These are phyloP conservation scores for Stegastes partitus DNA, from an alignment of 2,113 vertebrate genomes.

Conservation along the genomic window DNA sequence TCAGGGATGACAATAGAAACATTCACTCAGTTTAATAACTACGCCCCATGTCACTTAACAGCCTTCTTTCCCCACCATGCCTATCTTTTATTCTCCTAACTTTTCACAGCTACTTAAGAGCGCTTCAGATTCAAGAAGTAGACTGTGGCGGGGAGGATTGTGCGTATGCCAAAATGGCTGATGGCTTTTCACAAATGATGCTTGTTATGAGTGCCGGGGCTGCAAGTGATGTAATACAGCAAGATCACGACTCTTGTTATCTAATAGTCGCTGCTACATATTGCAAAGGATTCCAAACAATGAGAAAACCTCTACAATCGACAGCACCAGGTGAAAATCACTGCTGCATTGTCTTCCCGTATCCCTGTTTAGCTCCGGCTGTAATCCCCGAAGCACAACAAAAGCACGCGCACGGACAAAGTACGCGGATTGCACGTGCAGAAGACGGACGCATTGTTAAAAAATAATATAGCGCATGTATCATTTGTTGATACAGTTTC, in stretches of 20 bases:
- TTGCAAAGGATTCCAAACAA: not conserved
- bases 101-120: slow-evolving; percentile 22
- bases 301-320: not conserved
- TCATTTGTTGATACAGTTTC: not conserved
- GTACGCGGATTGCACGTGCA: not conserved
- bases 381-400: slow-evolving; percentile 11
- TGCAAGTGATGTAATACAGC: slow-evolving; percentile 12
- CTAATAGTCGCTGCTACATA: slow-evolving; percentile 6
- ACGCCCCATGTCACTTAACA: slow-evolving; percentile 6
- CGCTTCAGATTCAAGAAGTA: slow-evolving; percentile 23
- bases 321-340: too few species aligned
- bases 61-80: slow-evolving; percentile 7
- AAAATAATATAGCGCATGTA: not conserved
- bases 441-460: not conserved
- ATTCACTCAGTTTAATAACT: slow-evolving; percentile 50
- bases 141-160: not conserved
- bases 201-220: slow-evolving; percentile 9
- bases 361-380: not conserved
- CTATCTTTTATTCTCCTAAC: not conserved
- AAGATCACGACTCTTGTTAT: slow-evolving; percentile 9
- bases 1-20: slow-evolving; percentile 52
- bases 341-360: not conserved
- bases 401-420: not conserved
- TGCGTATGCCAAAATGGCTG: slow-evolving; percentile 1
- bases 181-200: slow-evolving; percentile 25